Percentiles rank a stretch among this genome's conserved stretches.
These are phyloP conservation scores for Manacus vitellinus DNA, from an alignment of 2,113 vertebrate genomes.

Conservation along the genomic window DNA sequence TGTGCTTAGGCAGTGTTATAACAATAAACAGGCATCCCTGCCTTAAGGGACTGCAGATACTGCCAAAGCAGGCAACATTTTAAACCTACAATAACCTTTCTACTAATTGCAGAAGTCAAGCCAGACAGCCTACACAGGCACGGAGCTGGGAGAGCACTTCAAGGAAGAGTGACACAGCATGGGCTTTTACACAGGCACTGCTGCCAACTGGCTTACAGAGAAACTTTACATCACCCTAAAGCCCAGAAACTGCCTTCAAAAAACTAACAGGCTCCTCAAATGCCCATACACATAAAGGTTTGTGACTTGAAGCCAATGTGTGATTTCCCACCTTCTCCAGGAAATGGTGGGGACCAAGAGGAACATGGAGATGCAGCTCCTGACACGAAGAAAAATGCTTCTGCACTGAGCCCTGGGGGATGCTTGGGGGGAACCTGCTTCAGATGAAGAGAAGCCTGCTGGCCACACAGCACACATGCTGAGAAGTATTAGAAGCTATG, in stretches of 20 bases:
- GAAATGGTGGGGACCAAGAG: not conserved
- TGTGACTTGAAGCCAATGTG: not conserved
- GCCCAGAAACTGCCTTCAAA: slow-evolving; percentile 1
- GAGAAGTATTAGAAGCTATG: not conserved
- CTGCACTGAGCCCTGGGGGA: not conserved
- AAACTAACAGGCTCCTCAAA: not conserved
- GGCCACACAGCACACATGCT: not conserved
- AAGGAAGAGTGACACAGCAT: slow-evolving; percentile 46
- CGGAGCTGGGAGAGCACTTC: not conserved
- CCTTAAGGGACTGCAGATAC: slow-evolving; percentile 2
- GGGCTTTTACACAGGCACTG: not conserved
- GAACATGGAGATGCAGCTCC: not conserved
- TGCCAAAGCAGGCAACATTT: slow-evolving; percentile 57
- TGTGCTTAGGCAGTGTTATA: slow-evolving; percentile 13
- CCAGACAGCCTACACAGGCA: not conserved
- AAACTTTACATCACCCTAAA: slow-evolving; percentile 6
- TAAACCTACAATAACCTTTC: slow-evolving; percentile 52
- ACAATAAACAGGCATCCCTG: slow-evolving; percentile 59
- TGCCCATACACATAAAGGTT: not conserved
- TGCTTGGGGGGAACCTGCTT: not conserved
- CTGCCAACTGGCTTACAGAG: slow-evolving; percentile 39
- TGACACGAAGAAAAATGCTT: rapidly evolving
- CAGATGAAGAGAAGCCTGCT: not conserved
- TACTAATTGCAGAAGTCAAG: slow-evolving; percentile 43
- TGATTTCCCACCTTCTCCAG: not conserved